Base-by-base conservation (phyloP, 2,113 vertebrate species). In the Centropristis striata region DNA sequence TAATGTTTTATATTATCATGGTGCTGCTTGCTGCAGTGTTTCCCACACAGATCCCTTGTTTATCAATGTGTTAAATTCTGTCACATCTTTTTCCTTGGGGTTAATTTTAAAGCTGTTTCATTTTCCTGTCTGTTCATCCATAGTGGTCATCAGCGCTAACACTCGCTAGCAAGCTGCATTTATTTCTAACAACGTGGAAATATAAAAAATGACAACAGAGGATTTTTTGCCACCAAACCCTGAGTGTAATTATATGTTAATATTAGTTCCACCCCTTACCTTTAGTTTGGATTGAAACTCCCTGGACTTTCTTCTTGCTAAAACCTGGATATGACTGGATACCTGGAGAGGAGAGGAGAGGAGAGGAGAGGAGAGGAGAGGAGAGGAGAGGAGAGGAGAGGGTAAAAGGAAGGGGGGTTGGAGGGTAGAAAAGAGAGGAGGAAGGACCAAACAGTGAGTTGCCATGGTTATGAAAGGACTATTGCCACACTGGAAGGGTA, bases 311-410 rank as follows among this genome's bases (percentile, higher is more conserved):
- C 98, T 96, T 96, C 98, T 96, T 93, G 98, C 98, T 95, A 99
- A 96, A 92, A 99, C 98, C 95, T 99, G 98, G 95, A 99, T 99
- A 92, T 99, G 98, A 97, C 98, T 99, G 96, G 98, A 99, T 95
- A 99, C 98, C 98, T 99, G 96, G 92, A 95, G 95, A 93, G 94
- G 93, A 95, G 18, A 9, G 32, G 32, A 32, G 20, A 14, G 23
- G 18, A 18, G 6, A 27, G 94, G 95, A 92, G 93, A 60, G 93
- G 94, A 23, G 28, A n/a, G 39, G 46, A 37, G 15, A 36, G 28
- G 44, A 58, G 44, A 36, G 46, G 37, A 54, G 41, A 51, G 27
- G 95, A 92, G 92, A 93, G 93, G 44, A 23, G 39, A 15, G 37
- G 23, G 51, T 0, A 41, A 70, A 37, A 46, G 28, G 55, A 37